Evolutionary conservation across 2,888 invertebrate species (phyloP), one percentile per base, ranked within the genome.

Genomic region (Drosophila barbarae): DNA sequence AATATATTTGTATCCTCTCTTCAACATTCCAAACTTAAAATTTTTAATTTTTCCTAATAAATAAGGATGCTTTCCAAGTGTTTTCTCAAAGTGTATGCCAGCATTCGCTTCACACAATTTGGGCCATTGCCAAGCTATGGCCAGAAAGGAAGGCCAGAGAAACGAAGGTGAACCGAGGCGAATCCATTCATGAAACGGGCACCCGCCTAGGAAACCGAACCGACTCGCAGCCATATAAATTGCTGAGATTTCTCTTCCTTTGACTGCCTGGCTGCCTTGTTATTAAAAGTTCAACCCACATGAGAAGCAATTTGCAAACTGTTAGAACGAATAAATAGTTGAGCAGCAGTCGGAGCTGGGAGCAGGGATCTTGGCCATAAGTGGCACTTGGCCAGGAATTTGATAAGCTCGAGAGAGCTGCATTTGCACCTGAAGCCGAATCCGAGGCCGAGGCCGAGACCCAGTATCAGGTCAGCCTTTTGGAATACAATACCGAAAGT

Each of bases 251-350:
- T 72, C 66, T 66, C 69, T 41, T 71, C 61, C 69, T 67, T 69
- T 69, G 73, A 71, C 66, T 78, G 72, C 42, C 66, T 67, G 55
- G 65, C 66, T 77, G 77, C 59, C 80, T 69, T 73, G 77, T 83
- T 81, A 82, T 84, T 81, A 83, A 75, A 81, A 77, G 85, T 74
- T 72, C 71, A 78, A 69, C 67, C 69, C 76, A 74, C 76, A 64
- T 71, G 79, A 71, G 64, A 80, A 63, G 77, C 85, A 83, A 83
- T 84, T 85, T 83, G 77, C 57, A 71, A 78, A 49, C 72, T 71
- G 72, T 73, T 76, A 63, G 47, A 71, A 68, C 51, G 59, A 67
- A 72, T 69, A 64, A 69, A 69, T 57, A 67, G 66, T 68, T 38
- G 50, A 66, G 53, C 52, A 41, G 51, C 34, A 23, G 23, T 4